Evolutionary conservation across 2,113 vertebrate genomes (phyloP).

Genomic region (Larimichthys polyactis): DNA sequence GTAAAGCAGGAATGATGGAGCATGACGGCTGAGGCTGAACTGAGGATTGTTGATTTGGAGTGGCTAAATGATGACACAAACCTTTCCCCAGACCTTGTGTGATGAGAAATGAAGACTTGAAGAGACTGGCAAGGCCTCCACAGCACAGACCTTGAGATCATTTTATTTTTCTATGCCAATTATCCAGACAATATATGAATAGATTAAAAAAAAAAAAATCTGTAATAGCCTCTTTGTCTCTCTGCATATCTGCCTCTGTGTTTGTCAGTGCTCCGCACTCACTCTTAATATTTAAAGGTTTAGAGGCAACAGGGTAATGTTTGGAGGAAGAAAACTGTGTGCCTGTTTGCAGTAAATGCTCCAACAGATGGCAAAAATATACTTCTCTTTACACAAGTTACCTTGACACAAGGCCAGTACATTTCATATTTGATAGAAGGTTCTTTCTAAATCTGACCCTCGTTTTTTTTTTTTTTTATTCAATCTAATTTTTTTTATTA

Average conservation of each 20-base stretch:
- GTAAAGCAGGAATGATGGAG: slow-evolving; percentile 5
- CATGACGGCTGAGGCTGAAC: slow-evolving; percentile 8
- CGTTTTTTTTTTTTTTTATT: slow-evolving; percentile 41
- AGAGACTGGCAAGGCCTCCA: slow-evolving; percentile 10
- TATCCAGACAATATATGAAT: slow-evolving; percentile 1
- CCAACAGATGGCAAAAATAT: slow-evolving; percentile 45
- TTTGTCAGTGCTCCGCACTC: background rate
- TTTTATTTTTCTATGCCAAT: slow-evolving; percentile 22
- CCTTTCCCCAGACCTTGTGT: background rate
- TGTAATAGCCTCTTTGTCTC: slow-evolving; percentile 6
- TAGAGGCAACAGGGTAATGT: slow-evolving; percentile 10
- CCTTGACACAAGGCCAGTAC: slow-evolving; percentile 64
- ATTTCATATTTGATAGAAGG: slow-evolving; percentile 45
- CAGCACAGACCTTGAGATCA: slow-evolving; percentile 23
- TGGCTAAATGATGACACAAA: slow-evolving; percentile 12
- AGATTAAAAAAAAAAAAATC: background rate
- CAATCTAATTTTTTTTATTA: slow-evolving; percentile 46
- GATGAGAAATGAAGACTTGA: background rate
- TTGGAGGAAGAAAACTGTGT: background rate
- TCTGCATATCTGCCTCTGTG: background rate
- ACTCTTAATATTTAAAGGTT: slow-evolving; percentile 35
- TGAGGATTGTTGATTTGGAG: slow-evolving; percentile 23
- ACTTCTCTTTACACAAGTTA: slow-evolving; percentile 43
- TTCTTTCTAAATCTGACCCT: slow-evolving; percentile 56
- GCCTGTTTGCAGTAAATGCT: slow-evolving; percentile 43